Evolutionary conservation across 2,888 invertebrate genomes (phyloP).

Genomic region (Pedicia rivosa): DNA sequence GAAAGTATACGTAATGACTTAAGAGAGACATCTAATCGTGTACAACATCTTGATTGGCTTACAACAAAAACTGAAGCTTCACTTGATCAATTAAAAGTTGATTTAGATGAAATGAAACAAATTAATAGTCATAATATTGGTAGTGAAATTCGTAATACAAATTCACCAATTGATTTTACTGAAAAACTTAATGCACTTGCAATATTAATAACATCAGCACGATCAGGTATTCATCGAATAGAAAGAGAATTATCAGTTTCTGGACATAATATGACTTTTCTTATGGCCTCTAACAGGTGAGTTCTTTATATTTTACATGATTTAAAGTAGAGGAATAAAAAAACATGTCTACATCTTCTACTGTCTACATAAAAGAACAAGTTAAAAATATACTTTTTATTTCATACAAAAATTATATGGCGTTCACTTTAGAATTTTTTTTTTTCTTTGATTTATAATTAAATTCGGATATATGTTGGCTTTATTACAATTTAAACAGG

Average conservation of each 20-base stretch:
- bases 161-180: background rate
- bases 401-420: no score
- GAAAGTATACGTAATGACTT: slow-evolving; percentile 29
- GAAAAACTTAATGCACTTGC: slow-evolving; percentile 20
- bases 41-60: slow-evolving; percentile 31
- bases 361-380: no score
- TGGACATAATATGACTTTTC: slow-evolving; percentile 9
- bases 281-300: slow-evolving; percentile 3
- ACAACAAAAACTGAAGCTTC: slow-evolving; percentile 24
- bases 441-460: no score
- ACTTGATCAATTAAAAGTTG: slow-evolving; percentile 28
- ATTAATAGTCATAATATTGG: background rate
- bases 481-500: no score
- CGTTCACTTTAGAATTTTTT: no score
- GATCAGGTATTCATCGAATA: slow-evolving; percentile 13
- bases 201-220: slow-evolving; percentile 20
- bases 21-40: slow-evolving; percentile 24
- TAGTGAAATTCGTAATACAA: background rate
- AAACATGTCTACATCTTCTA: no score
- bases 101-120: slow-evolving; percentile 19
- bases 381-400: no score
- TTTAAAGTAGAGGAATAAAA: no score
- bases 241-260: slow-evolving; percentile 11
- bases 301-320: background rate
- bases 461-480: no score